phyloP scores from a whole-genome alignment of 2,888 invertebrate genomes.

The Euplexia lucipara region DNA sequence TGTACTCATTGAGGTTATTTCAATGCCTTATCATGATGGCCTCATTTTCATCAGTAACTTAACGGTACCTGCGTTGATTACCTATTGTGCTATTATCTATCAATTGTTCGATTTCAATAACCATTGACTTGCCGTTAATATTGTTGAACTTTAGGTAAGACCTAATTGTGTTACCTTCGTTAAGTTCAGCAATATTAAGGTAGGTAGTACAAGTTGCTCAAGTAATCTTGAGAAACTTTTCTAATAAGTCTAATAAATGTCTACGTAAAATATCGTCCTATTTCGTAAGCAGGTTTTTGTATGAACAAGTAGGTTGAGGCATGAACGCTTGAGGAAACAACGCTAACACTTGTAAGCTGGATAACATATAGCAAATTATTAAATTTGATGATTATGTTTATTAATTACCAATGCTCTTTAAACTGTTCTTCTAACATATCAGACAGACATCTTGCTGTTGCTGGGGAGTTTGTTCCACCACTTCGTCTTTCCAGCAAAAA shows the following conservation, averaged over 20 bases:
- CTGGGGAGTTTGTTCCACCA: too few relatives aligned
- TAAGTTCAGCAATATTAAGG: too few relatives aligned
- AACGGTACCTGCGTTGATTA: neutral
- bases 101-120: conserved; percentile 1
- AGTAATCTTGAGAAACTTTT: neutral
- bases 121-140: neutral
- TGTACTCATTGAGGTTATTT: neutral
- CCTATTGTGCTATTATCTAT: neutral
- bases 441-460: too few relatives aligned
- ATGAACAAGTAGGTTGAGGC: neutral
- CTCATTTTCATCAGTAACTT: neutral
- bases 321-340: too few relatives aligned
- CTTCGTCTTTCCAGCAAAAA: too few relatives aligned
- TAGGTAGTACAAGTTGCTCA: too few relatives aligned
- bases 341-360: too few relatives aligned
- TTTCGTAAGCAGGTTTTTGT: neutral
- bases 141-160: too few relatives aligned
- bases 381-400: too few relatives aligned
- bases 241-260: neutral
- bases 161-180: neutral
- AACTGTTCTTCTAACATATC: too few relatives aligned
- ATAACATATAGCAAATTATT: too few relatives aligned
- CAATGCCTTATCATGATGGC: neutral
- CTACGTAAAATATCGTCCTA: neutral
- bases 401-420: too few relatives aligned